Evolutionary conservation across 2,888 invertebrate species (phyloP).

Genomic region (Cosmia pyralina): DNA sequence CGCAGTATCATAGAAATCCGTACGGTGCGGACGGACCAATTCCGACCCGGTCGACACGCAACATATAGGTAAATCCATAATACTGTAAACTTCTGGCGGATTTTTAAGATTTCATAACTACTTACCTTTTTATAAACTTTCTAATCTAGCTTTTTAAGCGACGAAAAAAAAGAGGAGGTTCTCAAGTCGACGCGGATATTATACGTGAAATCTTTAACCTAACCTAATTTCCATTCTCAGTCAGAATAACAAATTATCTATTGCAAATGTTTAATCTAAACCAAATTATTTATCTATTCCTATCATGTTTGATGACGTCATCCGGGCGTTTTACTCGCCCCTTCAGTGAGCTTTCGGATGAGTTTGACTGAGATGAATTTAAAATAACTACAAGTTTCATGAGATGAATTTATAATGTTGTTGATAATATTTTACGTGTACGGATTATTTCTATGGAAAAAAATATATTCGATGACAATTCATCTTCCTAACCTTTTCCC

Average conservation of each 20-base stretch:
- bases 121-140: not conserved
- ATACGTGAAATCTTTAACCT: not conserved
- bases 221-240: not conserved
- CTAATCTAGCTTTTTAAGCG: not conserved
- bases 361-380: constrained; percentile 55
- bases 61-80: not conserved
- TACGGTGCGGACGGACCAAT: too few species aligned
- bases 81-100: not conserved
- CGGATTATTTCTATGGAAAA: not conserved
- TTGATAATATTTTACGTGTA: constrained; percentile 1
- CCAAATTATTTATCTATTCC: constrained; percentile 39
- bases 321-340: constrained; percentile 32
- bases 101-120: not conserved
- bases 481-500: too few species aligned
- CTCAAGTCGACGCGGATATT: too few species aligned
- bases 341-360: constrained; percentile 14
- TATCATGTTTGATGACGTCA: constrained; percentile 40
- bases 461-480: too few species aligned
- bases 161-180: too few species aligned
- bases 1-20: too few species aligned
- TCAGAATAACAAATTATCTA: constrained; percentile 21
- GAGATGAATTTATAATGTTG: constrained; percentile 46
- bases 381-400: constrained; percentile 39
- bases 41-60: too few species aligned
- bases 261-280: constrained; percentile 12